phyloP scores from a whole-genome alignment of 2,888 invertebrate species.

The Opisthograptis luteolata region DNA sequence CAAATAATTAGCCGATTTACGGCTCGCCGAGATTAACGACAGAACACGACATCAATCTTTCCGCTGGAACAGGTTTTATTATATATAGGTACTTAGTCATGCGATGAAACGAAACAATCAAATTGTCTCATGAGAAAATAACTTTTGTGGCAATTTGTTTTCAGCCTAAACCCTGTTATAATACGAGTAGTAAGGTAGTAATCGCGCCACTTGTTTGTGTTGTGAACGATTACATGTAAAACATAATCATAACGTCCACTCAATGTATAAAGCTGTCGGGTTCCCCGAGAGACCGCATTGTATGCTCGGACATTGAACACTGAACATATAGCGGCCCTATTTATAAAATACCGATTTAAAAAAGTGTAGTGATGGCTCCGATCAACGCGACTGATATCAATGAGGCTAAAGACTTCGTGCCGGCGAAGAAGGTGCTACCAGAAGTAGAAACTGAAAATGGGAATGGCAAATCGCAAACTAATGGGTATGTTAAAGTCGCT shows the following conservation, averaged over 20 bases:
- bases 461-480: conserved; percentile 55
- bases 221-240: conserved; percentile 31
- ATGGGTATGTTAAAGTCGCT: conserved; percentile 41
- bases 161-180: conserved; percentile 7
- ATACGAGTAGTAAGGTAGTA: conserved; percentile 24
- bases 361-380: conserved; percentile 74
- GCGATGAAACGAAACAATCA: conserved; percentile 12
- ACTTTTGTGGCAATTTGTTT: background rate
- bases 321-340: conserved; percentile 48
- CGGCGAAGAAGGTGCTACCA: conserved; percentile 66
- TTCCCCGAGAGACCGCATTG: conserved; percentile 60
- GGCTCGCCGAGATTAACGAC: background rate
- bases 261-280: conserved; percentile 65
- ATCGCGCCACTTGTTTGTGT: conserved; percentile 37
- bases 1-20: background rate
- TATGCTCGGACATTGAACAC: conserved; percentile 62
- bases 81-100: conserved; percentile 14
- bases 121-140: conserved; percentile 5
- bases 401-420: conserved; percentile 55
- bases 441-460: conserved; percentile 71
- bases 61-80: conserved; percentile 18
- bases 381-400: conserved; percentile 67
- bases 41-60: conserved; percentile 11
- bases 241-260: conserved; percentile 42
- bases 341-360: conserved; percentile 39